Conservation (phyloP, 2,797 vertebrate genomes). For the Fundulus diaphanus region DNA sequence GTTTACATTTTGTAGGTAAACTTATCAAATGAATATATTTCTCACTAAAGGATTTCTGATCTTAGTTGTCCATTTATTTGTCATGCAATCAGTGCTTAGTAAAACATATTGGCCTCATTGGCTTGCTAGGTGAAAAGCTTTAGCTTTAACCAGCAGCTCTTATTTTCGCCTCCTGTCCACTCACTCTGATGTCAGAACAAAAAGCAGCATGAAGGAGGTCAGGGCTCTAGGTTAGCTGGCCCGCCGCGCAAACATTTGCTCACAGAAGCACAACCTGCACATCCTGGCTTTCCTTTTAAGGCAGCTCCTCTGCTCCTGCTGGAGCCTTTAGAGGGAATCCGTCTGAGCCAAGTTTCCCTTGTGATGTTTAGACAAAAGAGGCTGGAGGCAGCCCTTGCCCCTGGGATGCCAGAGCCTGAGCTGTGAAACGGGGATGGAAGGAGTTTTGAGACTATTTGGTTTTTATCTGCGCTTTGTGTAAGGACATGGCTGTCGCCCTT, state of each 20-base stretch:
- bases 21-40: not conserved
- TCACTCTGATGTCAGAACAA: not conserved
- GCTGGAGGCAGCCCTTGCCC: slow-evolving; percentile 26
- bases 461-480: slow-evolving; percentile 14
- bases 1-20: not conserved
- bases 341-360: slow-evolving; percentile 52
- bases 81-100: not conserved
- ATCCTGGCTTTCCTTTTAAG: slow-evolving; percentile 72
- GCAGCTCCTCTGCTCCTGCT: slow-evolving; percentile 30
- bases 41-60: not conserved
- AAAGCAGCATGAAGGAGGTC: slow-evolving; percentile 4
- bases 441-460: not conserved
- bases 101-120: not conserved
- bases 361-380: slow-evolving; percentile 44
- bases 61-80: not conserved
- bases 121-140: not conserved
- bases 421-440: slow-evolving; percentile 18
- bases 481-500: slow-evolving; percentile 15
- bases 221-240: not conserved
- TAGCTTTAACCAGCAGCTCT: not conserved
- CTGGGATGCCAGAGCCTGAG: slow-evolving; percentile 21
- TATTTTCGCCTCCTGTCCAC: not conserved
- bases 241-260: slow-evolving; percentile 53
- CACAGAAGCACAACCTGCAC: slow-evolving; percentile 57
- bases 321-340: not conserved